Base-by-base conservation (phyloP, 2,797 vertebrate genomes). In the Arctocebus calabarensis region DNA sequence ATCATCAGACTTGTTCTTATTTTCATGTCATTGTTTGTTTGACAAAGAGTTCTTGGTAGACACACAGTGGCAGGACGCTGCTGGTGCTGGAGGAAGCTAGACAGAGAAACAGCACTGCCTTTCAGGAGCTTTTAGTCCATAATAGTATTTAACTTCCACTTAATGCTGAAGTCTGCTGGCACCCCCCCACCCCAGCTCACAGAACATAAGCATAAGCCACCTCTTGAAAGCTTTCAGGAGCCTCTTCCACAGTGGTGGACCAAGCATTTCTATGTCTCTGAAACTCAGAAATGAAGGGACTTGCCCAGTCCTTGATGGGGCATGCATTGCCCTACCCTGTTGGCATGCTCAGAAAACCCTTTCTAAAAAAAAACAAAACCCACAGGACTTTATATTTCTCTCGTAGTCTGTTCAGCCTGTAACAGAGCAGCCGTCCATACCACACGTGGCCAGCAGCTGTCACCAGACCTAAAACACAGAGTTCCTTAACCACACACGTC, bases 11-110 rank as follows among this genome's bases (percentile, higher is more conserved):
- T 90, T 82, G 57, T 57, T 83, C 81, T 90, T 32, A 68, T 87
- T 94, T 94, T 92, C 43, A 77, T 70, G 22, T 61, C 27, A 57
- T 57, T 92, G 62, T 92, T 70, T 97, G 91, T 34, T 93, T 64
- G 37, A 64, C 68, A 62, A 61, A 73, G 43, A 93, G 10, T 88
- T 88, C n/a, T 32, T 79, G 29, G 23, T 68, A 90, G 71, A 62
- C 14, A 59, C 87, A 70, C 32, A 75, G 14, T 2, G 20, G 25
- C 25, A 32, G 85, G 32, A 82, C 22, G 27, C 68, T 43, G 57
- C 25, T 71, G 5, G 32, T 3, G 66, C 40, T 75, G 12, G n/a
- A n/a, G 17, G 7, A 70, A 57, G 37, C 1, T 32, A 75, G 29
- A 43, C 48, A 77, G 84, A 75, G 14, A 71, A 92, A 27, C 1